These are phyloP conservation scores for Parochlus steinenii DNA, from an alignment of 2,888 invertebrate genomes.

Conservation along the genomic window DNA sequence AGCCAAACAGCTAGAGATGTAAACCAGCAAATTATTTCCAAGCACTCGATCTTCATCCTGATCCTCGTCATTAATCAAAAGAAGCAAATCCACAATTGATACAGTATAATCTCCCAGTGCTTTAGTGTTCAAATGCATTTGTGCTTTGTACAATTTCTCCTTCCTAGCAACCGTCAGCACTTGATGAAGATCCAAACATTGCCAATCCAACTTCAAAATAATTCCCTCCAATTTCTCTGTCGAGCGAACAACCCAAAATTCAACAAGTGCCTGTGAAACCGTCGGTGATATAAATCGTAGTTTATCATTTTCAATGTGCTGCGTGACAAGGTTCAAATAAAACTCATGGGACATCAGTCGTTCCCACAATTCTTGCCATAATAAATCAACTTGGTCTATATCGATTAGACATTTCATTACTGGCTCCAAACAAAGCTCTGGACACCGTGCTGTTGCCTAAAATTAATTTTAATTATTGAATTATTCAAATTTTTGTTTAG, in stretches of 20 bases:
- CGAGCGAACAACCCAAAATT: constrained; percentile 42
- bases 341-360: constrained; percentile 34
- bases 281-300: constrained; percentile 45
- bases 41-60: constrained; percentile 36
- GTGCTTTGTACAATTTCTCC: constrained; percentile 26
- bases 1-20: constrained; percentile 74
- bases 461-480: constrained; percentile 12
- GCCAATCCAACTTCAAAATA: constrained; percentile 53
- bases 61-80: constrained; percentile 31
- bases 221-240: constrained; percentile 49
- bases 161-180: constrained; percentile 28
- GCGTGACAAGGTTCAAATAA: constrained; percentile 52
- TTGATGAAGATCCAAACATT: constrained; percentile 61
- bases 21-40: constrained; percentile 72
- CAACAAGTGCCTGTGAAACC: constrained; percentile 55
- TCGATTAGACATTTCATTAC: constrained; percentile 28
- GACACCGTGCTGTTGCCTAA: constrained; percentile 25
- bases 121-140: constrained; percentile 56
- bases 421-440: constrained; percentile 28
- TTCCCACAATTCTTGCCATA: constrained; percentile 49
- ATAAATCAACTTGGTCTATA: constrained; percentile 32
- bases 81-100: constrained; percentile 51
- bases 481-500: constrained; percentile 13
- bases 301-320: constrained; percentile 47
- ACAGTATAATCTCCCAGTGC: constrained; percentile 58